Evolutionary conservation across 1,140 invertebrate genomes (phyloP).

Genomic region (Scaptomyza montana): DNA sequence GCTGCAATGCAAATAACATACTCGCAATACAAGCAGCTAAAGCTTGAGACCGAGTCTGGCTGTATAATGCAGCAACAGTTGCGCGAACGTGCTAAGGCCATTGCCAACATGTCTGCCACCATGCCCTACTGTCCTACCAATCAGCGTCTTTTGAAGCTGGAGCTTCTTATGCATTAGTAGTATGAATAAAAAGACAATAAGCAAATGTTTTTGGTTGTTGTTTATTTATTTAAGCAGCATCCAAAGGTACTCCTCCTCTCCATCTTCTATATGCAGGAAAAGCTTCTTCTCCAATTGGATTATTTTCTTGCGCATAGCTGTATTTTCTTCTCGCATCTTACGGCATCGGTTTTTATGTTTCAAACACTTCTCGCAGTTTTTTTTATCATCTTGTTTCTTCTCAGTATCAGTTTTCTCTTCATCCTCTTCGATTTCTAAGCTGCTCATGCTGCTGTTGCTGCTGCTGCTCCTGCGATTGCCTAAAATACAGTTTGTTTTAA

Average conservation of each 20-base stretch:
- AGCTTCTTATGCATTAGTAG: conserved; percentile 95
- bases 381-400: not conserved
- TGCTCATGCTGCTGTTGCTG: not conserved
- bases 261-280: not conserved
- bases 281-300: not conserved
- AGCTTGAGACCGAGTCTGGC: conserved; percentile 75
- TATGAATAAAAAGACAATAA: conserved; percentile 22
- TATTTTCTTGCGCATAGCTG: not conserved
- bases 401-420: not conserved
- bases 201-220: not conserved
- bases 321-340: conserved; percentile 1
- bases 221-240: conserved; percentile 20
- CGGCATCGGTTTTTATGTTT: not conserved
- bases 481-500: too few species aligned
- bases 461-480: too few species aligned
- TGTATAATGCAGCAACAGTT: conserved; percentile 84
- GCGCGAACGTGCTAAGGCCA: conserved; percentile 91
- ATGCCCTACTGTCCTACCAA: conserved; percentile 95
- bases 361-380: not conserved
- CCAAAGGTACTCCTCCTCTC: conserved; percentile 11
- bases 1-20: conserved; percentile 95
- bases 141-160: conserved; percentile 96
- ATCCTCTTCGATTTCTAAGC: not conserved
- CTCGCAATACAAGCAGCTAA: conserved; percentile 86
- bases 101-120: conserved; percentile 97